Conservation (phyloP, 2,888 invertebrate genomes). For the Pseudococcus viburni region DNA sequence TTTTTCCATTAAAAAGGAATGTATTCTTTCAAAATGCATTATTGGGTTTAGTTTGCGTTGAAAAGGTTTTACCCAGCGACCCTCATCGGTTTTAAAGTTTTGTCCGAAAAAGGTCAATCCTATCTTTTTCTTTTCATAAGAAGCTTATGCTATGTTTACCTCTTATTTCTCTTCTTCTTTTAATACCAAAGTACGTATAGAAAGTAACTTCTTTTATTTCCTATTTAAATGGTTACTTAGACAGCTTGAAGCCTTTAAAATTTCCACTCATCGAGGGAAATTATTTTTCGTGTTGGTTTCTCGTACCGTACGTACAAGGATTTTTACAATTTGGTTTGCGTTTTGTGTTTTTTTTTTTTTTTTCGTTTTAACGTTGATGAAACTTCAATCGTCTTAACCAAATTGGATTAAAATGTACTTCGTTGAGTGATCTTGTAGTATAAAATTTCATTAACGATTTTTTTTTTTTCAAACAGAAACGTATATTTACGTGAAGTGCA, state of each 20-base stretch:
- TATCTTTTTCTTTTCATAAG: slow-evolving; percentile 50
- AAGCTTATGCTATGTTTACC: slow-evolving; percentile 54
- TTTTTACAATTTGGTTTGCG: background rate
- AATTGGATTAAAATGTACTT: slow-evolving; percentile 18
- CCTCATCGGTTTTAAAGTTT: slow-evolving; percentile 49
- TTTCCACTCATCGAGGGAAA: slow-evolving; percentile 18
- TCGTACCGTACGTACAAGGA: background rate
- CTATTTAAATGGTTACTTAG: slow-evolving; percentile 47
- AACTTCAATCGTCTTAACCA: slow-evolving; percentile 14
- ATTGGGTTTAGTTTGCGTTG: slow-evolving; percentile 43
- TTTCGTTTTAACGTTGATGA: background rate
- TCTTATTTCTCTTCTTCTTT: slow-evolving; percentile 32
- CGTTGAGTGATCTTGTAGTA: background rate
- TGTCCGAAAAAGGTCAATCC: slow-evolving; percentile 52
- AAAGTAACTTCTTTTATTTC: slow-evolving; percentile 40
- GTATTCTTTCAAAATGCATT: slow-evolving; percentile 55
- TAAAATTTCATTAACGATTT: background rate
- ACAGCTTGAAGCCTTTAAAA: slow-evolving; percentile 32
- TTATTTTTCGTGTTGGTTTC: background rate
- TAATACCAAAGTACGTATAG: slow-evolving; percentile 40
- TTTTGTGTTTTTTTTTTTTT: background rate
- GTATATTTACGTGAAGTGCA: background rate
- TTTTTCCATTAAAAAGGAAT: slow-evolving; percentile 33
- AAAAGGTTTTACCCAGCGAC: slow-evolving; percentile 38
- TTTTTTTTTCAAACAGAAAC: background rate